These are phyloP conservation scores for Dipodomys ordii DNA, from an alignment of 2,113 vertebrate genomes.

Conservation along the genomic window DNA sequence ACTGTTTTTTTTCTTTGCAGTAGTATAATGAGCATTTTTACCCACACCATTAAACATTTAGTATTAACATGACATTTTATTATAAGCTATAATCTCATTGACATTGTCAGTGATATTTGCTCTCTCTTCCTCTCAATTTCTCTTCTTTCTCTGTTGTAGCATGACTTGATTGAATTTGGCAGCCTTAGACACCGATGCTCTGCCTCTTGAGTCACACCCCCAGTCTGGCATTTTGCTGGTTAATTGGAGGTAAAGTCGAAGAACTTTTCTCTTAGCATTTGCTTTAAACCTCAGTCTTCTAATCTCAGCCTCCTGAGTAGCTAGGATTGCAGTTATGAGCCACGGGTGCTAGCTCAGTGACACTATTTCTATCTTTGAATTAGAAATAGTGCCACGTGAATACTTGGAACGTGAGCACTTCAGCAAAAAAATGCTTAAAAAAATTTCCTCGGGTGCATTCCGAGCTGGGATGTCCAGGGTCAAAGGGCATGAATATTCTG, in stretches of 20 bases:
- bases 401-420: background rate
- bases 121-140: no score
- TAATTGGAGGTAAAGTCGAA: no score
- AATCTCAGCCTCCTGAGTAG: no score
- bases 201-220: no score
- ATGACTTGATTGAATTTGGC: no score
- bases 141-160: no score
- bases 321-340: no score
- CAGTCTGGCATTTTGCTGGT: no score
- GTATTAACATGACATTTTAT: background rate
- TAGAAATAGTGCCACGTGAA: background rate
- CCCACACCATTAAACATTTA: background rate
- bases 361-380: slow-evolving; percentile 4
- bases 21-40: background rate
- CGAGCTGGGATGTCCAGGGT: background rate
- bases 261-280: no score
- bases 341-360: no score
- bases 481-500: background rate
- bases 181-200: no score
- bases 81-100: accelerated
- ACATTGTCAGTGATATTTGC: background rate
- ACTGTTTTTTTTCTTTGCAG: background rate
- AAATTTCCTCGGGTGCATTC: background rate
- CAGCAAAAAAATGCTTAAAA: background rate
- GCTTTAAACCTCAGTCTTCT: no score